Conservation (phyloP, 2,113 vertebrate species). For the Archilochus colubris region DNA sequence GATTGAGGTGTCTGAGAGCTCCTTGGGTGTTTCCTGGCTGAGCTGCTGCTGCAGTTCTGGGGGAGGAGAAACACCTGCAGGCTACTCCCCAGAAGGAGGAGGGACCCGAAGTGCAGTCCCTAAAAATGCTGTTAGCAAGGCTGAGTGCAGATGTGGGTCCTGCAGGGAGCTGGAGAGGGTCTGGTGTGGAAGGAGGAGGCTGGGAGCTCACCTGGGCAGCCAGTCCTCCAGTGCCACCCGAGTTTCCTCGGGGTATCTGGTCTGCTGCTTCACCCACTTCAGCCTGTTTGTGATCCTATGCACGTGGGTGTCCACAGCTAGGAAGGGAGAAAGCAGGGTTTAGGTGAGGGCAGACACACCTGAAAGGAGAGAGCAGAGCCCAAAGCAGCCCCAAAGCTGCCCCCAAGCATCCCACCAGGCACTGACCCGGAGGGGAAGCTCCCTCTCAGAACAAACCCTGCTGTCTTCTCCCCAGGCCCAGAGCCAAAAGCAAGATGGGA, state of each 20-base stretch:
- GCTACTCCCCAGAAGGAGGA: not conserved
- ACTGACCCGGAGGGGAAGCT: not conserved
- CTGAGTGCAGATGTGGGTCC: not conserved
- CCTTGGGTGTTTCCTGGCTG: not conserved
- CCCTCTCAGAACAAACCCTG: not conserved
- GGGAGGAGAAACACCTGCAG: not conserved
- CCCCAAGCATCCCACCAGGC: not conserved
- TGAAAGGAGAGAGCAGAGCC: not conserved
- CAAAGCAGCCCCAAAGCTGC: not conserved
- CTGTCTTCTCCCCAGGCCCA: not conserved
- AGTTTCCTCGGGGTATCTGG: constrained; percentile 87
- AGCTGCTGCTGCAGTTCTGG: not conserved
- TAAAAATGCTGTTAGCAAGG: not conserved
- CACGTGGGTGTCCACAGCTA: constrained; percentile 96
- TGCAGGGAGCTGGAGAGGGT: not conserved
- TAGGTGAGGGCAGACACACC: not conserved
- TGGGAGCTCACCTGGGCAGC: constrained; percentile 87
- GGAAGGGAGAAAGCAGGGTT: constrained; percentile 38
- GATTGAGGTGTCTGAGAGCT: no score
- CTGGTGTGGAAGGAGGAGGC: not conserved
- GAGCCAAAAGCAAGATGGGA: not conserved
- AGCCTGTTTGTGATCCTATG: constrained; percentile 93
- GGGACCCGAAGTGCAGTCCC: not conserved
- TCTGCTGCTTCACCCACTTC: constrained; percentile 83
- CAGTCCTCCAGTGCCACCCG: constrained; percentile 88